Evolutionary conservation across 2,797 vertebrate genomes (phyloP).

Genomic region (Pseudomugil gertrudae): DNA sequence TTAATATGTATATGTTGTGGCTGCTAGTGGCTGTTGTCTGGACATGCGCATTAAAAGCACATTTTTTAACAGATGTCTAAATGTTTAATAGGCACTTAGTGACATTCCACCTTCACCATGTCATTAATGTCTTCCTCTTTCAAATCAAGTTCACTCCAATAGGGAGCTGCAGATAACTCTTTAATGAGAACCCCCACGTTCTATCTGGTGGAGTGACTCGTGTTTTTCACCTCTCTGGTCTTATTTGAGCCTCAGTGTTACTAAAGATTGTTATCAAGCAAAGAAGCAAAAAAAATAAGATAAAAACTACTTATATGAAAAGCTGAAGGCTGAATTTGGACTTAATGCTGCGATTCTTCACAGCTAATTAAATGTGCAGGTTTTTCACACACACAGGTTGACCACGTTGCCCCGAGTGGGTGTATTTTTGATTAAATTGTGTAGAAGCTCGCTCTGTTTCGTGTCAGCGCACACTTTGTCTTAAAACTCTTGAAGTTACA

Average conservation of each 20-base stretch:
- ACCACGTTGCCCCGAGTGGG: slow-evolving; percentile 32
- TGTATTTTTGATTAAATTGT: slow-evolving; percentile 53
- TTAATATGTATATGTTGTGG: slow-evolving; percentile 35
- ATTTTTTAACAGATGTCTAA: slow-evolving; percentile 72
- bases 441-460: slow-evolving; percentile 26
- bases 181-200: slow-evolving; percentile 75
- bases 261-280: slow-evolving; percentile 64
- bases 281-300: slow-evolving; percentile 24
- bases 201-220: slow-evolving; percentile 57
- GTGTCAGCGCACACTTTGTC: slow-evolving; percentile 9
- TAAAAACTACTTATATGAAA: slow-evolving; percentile 44
- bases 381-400: slow-evolving; percentile 35
- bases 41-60: slow-evolving; percentile 61
- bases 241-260: slow-evolving; percentile 56
- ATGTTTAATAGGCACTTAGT: slow-evolving; percentile 79
- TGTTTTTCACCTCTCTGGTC: slow-evolving; percentile 55
- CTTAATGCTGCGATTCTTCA: slow-evolving; percentile 34
- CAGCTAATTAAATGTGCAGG: slow-evolving; percentile 55
- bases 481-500: slow-evolving; percentile 13
- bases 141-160: slow-evolving; percentile 73
- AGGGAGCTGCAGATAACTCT: slow-evolving; percentile 66
- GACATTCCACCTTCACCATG: slow-evolving; percentile 69
- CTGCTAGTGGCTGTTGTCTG: slow-evolving; percentile 49
- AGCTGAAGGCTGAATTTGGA: slow-evolving; percentile 43
- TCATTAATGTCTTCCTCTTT: slow-evolving; percentile 70